phyloP scores from a whole-genome alignment of 2,888 invertebrate genomes.

The Euspilapteryx auroguttella region DNA sequence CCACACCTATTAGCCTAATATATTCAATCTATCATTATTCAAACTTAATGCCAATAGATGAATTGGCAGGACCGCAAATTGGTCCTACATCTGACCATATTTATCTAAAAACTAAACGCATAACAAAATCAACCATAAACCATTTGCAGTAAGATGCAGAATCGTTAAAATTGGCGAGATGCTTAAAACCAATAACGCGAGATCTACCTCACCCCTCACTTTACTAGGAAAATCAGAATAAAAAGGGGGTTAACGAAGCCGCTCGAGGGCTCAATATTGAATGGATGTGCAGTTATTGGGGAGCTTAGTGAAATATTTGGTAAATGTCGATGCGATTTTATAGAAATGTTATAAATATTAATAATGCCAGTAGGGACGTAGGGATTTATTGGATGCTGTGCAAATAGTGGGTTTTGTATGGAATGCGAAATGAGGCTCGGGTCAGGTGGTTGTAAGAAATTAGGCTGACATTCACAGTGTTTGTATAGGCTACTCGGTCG shows the following conservation, averaged over 20 bases:
- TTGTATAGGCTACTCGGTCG: too few species aligned
- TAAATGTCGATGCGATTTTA: not conserved
- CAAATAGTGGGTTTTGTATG: slow-evolving; percentile 5
- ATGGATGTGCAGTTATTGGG: slow-evolving; percentile 1
- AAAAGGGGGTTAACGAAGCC: not conserved
- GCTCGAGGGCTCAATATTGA: slow-evolving; percentile 1
- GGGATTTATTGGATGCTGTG: not conserved
- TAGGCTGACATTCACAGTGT: too few species aligned
- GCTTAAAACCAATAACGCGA: not conserved
- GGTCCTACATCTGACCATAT: slow-evolving; percentile 14
- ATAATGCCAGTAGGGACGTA: too few species aligned
- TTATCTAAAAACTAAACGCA: not conserved
- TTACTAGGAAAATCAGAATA: not conserved
- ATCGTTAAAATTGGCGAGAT: not conserved
- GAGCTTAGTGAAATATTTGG: slow-evolving; percentile 1
- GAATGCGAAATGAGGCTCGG: too few species aligned
- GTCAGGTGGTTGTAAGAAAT: too few species aligned
- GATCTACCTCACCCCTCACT: not conserved
- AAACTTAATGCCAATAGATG: slow-evolving; percentile 32
- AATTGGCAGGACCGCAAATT: slow-evolving; percentile 41
- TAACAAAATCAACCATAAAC: not conserved
- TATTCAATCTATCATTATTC: slow-evolving; percentile 24
- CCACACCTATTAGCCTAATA: slow-evolving; percentile 16
- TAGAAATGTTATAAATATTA: slow-evolving; percentile 4
- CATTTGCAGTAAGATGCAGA: not conserved